These are phyloP conservation scores for Penaeus vannamei DNA, from an alignment of 1,140 invertebrate species.

Conservation along the genomic window DNA sequence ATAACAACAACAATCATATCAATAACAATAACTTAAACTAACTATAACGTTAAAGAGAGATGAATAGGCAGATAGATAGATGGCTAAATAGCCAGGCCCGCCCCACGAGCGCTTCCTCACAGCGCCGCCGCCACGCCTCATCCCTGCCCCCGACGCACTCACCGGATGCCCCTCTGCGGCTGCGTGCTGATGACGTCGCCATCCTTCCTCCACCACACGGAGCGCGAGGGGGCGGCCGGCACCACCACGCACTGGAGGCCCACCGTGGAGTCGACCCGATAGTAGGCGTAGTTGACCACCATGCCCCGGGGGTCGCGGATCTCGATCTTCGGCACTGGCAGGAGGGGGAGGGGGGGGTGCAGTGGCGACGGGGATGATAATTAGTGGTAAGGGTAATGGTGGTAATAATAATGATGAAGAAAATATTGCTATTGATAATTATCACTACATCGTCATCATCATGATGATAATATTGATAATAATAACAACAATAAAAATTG, in stretches of 20 bases:
- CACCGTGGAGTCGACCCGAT: conserved; percentile 45
- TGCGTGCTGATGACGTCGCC: conserved; percentile 35
- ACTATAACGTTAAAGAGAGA: too few species aligned
- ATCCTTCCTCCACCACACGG: conserved; percentile 29
- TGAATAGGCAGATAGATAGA: too few species aligned
- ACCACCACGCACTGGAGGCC: conserved; percentile 57
- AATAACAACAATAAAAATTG: too few species aligned
- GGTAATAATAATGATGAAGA: not conserved
- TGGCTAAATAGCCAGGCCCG: too few species aligned
- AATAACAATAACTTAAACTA: too few species aligned
- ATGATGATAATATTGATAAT: too few species aligned
- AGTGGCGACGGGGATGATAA: not conserved
- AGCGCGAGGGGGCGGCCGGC: conserved; percentile 40
- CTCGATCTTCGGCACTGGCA: conserved; percentile 43
- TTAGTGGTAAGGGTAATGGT: not conserved
- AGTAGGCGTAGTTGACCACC: conserved; percentile 35
- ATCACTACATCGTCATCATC: too few species aligned
- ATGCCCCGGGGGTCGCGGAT: conserved; percentile 46
- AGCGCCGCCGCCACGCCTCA: too few species aligned
- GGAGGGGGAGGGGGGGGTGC: not conserved
- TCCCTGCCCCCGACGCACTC: not conserved
- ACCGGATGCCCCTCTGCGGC: conserved; percentile 54
- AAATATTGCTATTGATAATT: not conserved
- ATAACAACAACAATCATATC: too few species aligned
- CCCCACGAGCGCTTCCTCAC: too few species aligned